Evolutionary conservation across 2,888 invertebrate species (phyloP).

Genomic region (Drosophila planitibia): DNA sequence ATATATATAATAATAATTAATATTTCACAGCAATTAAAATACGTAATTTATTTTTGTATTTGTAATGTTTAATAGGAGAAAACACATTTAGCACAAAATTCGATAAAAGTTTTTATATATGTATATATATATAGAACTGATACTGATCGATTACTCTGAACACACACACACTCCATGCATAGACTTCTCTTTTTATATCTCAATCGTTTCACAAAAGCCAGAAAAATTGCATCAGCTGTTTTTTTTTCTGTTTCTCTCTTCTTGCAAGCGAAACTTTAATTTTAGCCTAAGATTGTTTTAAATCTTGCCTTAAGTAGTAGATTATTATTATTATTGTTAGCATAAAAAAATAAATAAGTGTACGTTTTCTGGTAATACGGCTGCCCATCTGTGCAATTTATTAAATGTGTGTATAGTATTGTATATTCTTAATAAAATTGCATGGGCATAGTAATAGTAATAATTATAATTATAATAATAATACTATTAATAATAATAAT

Average conservation of each 20-base stretch:
- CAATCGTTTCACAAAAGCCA: background rate
- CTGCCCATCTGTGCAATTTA: slow-evolving; percentile 66
- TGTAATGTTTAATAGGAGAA: slow-evolving; percentile 55
- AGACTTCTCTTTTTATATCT: slow-evolving; percentile 34
- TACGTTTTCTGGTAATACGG: slow-evolving; percentile 57
- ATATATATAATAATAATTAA: slow-evolving; percentile 7
- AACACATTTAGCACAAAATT: slow-evolving; percentile 56
- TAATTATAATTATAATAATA: slow-evolving; percentile 26
- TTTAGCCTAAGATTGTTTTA: slow-evolving; percentile 81
- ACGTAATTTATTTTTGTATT: slow-evolving; percentile 74
- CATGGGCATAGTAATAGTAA: slow-evolving; percentile 54
- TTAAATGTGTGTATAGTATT: slow-evolving; percentile 60
- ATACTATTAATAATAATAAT: slow-evolving; percentile 32
- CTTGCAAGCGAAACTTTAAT: slow-evolving; percentile 50
- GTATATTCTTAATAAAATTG: slow-evolving; percentile 61
- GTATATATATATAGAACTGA: slow-evolving; percentile 47
- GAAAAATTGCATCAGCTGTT: slow-evolving; percentile 30
- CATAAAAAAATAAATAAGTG: slow-evolving; percentile 18
- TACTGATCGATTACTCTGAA: slow-evolving; percentile 1
- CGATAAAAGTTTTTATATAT: slow-evolving; percentile 50
- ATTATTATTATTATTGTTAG: slow-evolving; percentile 32
- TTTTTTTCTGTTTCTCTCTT: slow-evolving; percentile 48
- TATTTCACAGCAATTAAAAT: slow-evolving; percentile 66
- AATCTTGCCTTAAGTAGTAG: slow-evolving; percentile 82
- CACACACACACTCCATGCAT: slow-evolving; percentile 10